phyloP scores from a whole-genome alignment of 2,888 invertebrate species.

The Papilio protenor region DNA sequence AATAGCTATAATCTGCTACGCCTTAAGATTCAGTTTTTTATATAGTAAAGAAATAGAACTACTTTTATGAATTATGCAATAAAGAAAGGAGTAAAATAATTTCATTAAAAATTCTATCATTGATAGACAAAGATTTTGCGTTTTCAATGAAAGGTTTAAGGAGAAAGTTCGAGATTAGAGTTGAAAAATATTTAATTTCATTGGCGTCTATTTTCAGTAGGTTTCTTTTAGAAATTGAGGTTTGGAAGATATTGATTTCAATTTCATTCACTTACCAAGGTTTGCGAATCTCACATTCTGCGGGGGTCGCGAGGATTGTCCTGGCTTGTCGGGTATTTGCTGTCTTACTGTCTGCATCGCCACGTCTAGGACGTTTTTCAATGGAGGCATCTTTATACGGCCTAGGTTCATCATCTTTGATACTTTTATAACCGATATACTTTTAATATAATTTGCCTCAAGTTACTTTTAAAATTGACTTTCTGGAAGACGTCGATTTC shows the following conservation, averaged over 20 bases:
- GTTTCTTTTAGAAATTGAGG: neutral
- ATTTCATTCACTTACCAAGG: constrained; percentile 66
- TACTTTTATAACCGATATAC: constrained; percentile 36
- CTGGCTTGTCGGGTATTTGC: constrained; percentile 88
- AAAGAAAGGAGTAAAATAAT: too few relatives aligned
- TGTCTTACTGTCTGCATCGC: constrained; percentile 93
- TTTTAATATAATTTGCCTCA: neutral
- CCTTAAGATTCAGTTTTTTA: neutral
- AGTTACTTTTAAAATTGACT: constrained; percentile 52
- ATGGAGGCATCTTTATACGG: constrained; percentile 87
- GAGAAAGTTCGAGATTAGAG: too few relatives aligned
- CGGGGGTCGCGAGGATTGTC: constrained; percentile 78
- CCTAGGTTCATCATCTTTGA: constrained; percentile 75
- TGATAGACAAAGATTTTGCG: too few relatives aligned
- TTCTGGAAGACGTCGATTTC: constrained; percentile 57
- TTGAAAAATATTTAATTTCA: too few relatives aligned
- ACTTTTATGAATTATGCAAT: too few relatives aligned
- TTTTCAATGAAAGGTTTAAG: too few relatives aligned
- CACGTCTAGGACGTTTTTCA: constrained; percentile 91
- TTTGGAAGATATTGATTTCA: neutral
- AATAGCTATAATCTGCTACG: neutral
- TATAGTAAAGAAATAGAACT: too few relatives aligned
- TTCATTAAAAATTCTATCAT: too few relatives aligned
- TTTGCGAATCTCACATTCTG: constrained; percentile 84
- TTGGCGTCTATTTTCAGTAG: neutral